Evolutionary conservation across 2,113 vertebrate genomes (phyloP).

Genomic region (Stegostoma tigrinum): DNA sequence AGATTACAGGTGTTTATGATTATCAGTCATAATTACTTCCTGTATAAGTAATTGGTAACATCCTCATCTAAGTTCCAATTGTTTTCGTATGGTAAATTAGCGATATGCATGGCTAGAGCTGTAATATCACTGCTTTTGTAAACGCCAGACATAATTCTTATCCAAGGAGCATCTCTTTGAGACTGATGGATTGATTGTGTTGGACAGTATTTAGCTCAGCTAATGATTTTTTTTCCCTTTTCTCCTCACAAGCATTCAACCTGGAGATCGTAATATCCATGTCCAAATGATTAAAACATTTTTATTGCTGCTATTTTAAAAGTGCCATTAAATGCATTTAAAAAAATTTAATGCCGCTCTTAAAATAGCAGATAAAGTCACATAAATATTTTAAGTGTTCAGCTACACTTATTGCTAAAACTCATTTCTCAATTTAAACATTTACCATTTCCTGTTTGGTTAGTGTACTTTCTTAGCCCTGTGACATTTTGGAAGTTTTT

Average conservation of each 20-base stretch:
- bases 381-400: not conserved
- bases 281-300: not conserved
- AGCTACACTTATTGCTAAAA: not conserved
- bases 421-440: not conserved
- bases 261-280: not conserved
- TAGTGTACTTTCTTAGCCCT: not conserved
- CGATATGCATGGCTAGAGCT: not conserved
- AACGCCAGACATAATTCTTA: not conserved
- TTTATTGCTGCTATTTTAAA: not conserved
- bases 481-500: not conserved
- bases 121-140: not conserved
- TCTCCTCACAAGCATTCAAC: not conserved
- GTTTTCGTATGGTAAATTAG: conserved; percentile 20
- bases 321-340: not conserved
- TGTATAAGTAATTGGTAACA: not conserved
- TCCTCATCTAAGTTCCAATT: conserved; percentile 16
- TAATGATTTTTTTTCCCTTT: not conserved
- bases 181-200: not conserved
- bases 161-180: not conserved
- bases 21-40: conserved; percentile 18
- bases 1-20: conserved; percentile 31
- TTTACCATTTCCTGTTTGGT: not conserved
- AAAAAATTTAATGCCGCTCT: not conserved
- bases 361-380: not conserved
- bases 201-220: not conserved